Evolutionary conservation across 2,797 vertebrate genomes (phyloP).

Genomic region (Micromesistius poutassou): DNA sequence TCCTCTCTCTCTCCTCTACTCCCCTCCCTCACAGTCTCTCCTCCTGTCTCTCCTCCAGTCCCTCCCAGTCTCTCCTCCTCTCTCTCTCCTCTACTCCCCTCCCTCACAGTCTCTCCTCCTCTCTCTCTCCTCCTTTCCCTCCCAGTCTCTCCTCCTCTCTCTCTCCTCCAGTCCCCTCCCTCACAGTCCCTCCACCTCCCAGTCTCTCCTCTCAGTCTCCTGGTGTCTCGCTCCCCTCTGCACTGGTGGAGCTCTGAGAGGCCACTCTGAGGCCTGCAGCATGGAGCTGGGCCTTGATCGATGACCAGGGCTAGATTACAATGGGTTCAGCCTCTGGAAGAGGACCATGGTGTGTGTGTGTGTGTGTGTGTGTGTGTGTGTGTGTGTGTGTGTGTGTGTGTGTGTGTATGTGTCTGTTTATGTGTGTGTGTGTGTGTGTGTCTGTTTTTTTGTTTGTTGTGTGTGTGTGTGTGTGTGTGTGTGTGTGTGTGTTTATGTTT

Average conservation of each 20-base stretch:
- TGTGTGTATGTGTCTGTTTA: not conserved
- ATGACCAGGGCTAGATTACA: constrained; percentile 46
- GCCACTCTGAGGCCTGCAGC: constrained; percentile 29
- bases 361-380: no score
- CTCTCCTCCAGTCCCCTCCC: not conserved
- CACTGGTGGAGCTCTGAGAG: constrained; percentile 36
- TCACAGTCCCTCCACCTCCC: not conserved
- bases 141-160: not conserved
- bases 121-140: constrained; percentile 1
- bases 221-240: constrained; percentile 9
- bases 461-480: not conserved
- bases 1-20: not conserved
- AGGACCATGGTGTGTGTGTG: not conserved
- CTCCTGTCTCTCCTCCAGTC: no score
- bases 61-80: no score
- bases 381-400: not conserved
- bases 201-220: not conserved
- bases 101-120: not conserved
- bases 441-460: not conserved
- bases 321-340: not conserved
- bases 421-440: not conserved
- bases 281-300: constrained; percentile 25
- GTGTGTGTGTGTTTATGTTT: not conserved
- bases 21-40: no score
- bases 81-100: no score